Percentiles rank a stretch among this genome's conserved stretches.
These are phyloP conservation scores for Chloroceryle amazona DNA, from an alignment of 2,797 vertebrate species.

Conservation along the genomic window DNA sequence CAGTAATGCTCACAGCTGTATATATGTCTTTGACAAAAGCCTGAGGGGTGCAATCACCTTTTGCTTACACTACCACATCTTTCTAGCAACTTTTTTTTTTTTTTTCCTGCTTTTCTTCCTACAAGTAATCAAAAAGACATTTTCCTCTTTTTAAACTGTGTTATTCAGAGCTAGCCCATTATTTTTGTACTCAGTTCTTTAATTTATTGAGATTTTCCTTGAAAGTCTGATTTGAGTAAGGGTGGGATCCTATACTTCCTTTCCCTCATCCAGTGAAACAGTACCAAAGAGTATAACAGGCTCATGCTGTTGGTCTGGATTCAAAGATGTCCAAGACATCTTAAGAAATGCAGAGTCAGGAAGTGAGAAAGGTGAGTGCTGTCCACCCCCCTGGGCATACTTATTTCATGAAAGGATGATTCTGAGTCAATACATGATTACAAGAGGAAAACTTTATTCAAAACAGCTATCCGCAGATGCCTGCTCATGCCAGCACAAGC, in stretches of 20 bases:
- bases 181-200: neutral
- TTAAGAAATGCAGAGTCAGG: neutral
- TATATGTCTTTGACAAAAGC: neutral
- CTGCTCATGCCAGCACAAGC: neutral
- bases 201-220: neutral
- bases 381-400: neutral
- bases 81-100: neutral
- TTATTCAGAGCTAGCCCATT: neutral
- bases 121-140: neutral
- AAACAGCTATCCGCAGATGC: neutral
- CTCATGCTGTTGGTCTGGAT: fast-evolving
- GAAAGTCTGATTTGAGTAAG: neutral
- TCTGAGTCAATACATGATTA: neutral
- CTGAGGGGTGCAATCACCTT: neutral
- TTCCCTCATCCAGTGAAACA: neutral
- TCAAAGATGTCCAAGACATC: neutral
- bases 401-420: neutral
- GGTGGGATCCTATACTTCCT: neutral
- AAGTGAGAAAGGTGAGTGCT: neutral
- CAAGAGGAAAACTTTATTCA: neutral
- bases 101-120: neutral
- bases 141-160: neutral
- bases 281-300: fast-evolving
- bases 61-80: neutral
- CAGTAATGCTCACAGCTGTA: fast-evolving